Base-by-base conservation (phyloP, 2,888 invertebrate species). In the Aelia acuminata region DNA sequence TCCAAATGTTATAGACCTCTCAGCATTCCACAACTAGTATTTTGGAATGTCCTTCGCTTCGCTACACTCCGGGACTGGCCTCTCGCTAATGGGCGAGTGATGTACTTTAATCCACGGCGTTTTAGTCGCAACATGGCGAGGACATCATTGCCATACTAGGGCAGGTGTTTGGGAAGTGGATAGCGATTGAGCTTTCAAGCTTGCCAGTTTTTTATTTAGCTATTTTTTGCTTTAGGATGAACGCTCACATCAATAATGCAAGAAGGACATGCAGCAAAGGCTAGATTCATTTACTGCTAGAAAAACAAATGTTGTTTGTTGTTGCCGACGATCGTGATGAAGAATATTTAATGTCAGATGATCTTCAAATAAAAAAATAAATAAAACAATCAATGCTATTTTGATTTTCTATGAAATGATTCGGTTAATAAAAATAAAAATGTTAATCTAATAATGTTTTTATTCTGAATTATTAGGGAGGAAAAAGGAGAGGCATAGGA, bases 51-150 rank as follows among this genome's bases (percentile, higher is more conserved):
- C 63, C 63, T 63, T 63, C 15, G 26, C 63, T 63, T 26, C 15
- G 31, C 20, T 11, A 1, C 3, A 26, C 26, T 10, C 63, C 7
- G 13, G 31, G 26, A 31, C 15, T 31, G 31, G 13, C 1, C 31
- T 63, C 4, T 31, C n/a, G 26, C 63, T 63, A 63, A 63, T 63
- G 63, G 63, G 20, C 63, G 31, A 63, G 31, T 63, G 63, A 31
- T 63, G 63, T 63, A 63, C 63, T 63, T 63, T 63, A 31, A 63
- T 63, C 63, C 63, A 26, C 63, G 15, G 31, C 26, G 31, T 63
- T 63, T 63, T 63, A 31, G 57, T 63, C 3, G 31, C 63, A 13
- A 63, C 26, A 63, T 13, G 26, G 31, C 63, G 31, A 63, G 15
- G 15, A 11, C 63, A 4, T 5, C 22, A 22, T 53, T n/a, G 53